Percentiles rank a stretch among this genome's conserved stretches.
Evolutionary conservation across 35 echinoderm and acorn worm species (phyloP).

Genomic region (Strongylocentrotus purpuratus): DNA sequence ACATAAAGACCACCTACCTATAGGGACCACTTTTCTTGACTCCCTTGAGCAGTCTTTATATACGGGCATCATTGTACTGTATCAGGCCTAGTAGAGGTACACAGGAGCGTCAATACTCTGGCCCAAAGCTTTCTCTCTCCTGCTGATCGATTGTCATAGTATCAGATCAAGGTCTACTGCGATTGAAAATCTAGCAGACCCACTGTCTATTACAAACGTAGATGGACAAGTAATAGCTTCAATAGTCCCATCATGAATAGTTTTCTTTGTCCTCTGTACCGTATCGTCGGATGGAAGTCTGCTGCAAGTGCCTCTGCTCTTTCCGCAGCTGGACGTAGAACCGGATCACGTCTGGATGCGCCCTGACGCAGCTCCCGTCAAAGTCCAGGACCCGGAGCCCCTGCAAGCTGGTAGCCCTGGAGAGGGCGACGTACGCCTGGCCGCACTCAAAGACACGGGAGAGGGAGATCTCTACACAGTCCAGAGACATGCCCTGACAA

Average conservation of each 20-base stretch:
- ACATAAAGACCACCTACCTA: too few relatives aligned
- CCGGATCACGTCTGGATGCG: constrained; percentile 86
- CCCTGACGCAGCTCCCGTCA: constrained; percentile 81
- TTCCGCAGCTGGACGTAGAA: constrained; percentile 75
- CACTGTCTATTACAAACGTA: not conserved
- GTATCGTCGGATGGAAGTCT: constrained; percentile 47
- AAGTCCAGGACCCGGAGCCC: constrained; percentile 93
- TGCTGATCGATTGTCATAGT: too few relatives aligned
- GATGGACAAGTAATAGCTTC: not conserved
- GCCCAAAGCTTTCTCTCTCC: too few relatives aligned
- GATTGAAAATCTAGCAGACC: not conserved
- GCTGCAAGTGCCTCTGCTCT: constrained; percentile 70
- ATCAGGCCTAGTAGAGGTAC: too few relatives aligned
- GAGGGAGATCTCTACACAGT: constrained; percentile 97
- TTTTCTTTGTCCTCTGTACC: constrained; percentile 52
- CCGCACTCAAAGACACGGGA: constrained; percentile 96
- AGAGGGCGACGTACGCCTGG: constrained; percentile 95
- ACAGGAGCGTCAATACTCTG: too few relatives aligned
- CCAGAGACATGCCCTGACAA: constrained; percentile 88
- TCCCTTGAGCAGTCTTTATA: too few relatives aligned
- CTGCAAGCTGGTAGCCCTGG: constrained; percentile 84
- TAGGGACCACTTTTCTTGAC: too few relatives aligned
- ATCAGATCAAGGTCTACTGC: too few relatives aligned
- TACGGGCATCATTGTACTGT: too few relatives aligned
- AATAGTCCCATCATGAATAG: not conserved